These are phyloP conservation scores for Drosophila heteroneura DNA, from an alignment of 2,888 invertebrate species.

Conservation along the genomic window DNA sequence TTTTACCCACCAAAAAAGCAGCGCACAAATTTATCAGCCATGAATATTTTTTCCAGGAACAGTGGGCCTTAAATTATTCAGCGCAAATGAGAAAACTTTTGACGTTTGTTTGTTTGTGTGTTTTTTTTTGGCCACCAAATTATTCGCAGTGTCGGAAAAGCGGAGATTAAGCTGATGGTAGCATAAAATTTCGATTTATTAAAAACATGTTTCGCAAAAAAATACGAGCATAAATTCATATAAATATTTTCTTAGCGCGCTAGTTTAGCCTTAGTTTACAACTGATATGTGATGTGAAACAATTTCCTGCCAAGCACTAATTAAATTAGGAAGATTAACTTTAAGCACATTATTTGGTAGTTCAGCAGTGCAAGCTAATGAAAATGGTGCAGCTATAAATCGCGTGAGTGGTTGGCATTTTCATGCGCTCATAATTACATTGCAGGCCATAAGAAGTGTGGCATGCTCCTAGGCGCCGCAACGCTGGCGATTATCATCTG, in stretches of 20 bases:
- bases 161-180: conserved; percentile 35
- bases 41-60: conserved; percentile 27
- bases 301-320: neutral
- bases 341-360: neutral
- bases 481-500: conserved; percentile 28
- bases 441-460: conserved; percentile 25
- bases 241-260: neutral
- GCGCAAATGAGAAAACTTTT: conserved; percentile 63
- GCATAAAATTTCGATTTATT: conserved; percentile 19
- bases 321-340: conserved; percentile 1
- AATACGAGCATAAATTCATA: neutral
- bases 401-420: conserved; percentile 43
- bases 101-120: conserved; percentile 13
- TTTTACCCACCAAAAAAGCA: neutral
- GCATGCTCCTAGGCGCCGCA: conserved; percentile 31
- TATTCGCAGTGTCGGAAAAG: conserved; percentile 27
- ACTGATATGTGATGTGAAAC: neutral
- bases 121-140: conserved; percentile 15
- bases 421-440: conserved; percentile 17
- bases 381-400: conserved; percentile 26
- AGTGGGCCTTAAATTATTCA: conserved; percentile 58
- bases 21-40: conserved; percentile 42
- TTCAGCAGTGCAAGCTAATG: conserved; percentile 1
- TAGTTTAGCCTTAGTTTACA: neutral
- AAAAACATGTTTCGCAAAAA: neutral